These are phyloP conservation scores for Zoanthus gigantus DNA, from an alignment of 92 coral and sea anemone genomes.

Conservation along the genomic window DNA sequence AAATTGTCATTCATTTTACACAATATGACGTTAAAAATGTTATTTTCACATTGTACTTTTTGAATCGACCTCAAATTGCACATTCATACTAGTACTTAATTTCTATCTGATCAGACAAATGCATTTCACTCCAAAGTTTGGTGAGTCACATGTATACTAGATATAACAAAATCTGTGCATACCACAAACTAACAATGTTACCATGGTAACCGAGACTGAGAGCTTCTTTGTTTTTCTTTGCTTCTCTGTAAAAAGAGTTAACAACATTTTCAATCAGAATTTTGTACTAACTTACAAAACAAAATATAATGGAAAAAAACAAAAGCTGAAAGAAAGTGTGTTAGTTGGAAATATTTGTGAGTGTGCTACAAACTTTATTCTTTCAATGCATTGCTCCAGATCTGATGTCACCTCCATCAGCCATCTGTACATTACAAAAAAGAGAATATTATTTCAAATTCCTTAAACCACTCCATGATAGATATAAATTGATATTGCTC, in stretches of 20 bases:
- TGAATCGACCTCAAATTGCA: too few species aligned
- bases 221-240: slow-evolving; percentile 74
- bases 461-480: not conserved
- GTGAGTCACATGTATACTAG: too few species aligned
- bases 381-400: slow-evolving; percentile 74
- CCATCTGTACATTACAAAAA: slow-evolving; percentile 49
- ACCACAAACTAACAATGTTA: slow-evolving; percentile 93
- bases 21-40: too few species aligned
- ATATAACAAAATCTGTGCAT: not conserved
- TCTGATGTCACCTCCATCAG: slow-evolving; percentile 85
- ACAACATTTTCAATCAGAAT: not conserved
- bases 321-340: not conserved
- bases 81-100: too few species aligned
- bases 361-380: slow-evolving; percentile 67
- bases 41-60: too few species aligned
- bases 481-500: not conserved
- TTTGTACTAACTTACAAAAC: not conserved
- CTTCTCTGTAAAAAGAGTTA: slow-evolving; percentile 61
- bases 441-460: not conserved
- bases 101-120: too few species aligned
- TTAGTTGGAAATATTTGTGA: not conserved
- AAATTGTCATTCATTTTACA: too few species aligned
- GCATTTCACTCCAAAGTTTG: too few species aligned
- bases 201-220: slow-evolving; percentile 92
- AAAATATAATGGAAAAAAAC: not conserved